A percentile compares a stretch with the other conserved stretches of the same genome.
Evolutionary conservation across 2,797 vertebrate genomes (phyloP).

Genomic region (Alauda arvensis): DNA sequence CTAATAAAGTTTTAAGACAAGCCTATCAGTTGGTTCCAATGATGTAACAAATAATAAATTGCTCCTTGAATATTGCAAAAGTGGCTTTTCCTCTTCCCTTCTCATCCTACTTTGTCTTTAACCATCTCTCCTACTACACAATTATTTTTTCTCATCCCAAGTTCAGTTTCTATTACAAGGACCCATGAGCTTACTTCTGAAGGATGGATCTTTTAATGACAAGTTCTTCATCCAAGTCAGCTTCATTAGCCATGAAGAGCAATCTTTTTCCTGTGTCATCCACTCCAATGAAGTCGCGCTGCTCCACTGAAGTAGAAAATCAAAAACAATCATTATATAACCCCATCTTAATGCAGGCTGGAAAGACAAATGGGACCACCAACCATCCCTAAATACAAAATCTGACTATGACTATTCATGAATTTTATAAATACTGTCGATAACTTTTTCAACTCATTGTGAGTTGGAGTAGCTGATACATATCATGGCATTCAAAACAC

Average conservation of each 20-base stretch:
- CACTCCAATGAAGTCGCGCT: conserved; percentile 95
- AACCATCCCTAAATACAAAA: neutral
- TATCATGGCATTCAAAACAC: neutral
- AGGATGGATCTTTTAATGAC: conserved; percentile 91
- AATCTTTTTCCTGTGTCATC: conserved; percentile 90
- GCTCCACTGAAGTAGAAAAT: conserved; percentile 83
- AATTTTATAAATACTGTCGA: neutral
- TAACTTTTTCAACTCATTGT: neutral
- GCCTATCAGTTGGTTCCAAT: neutral
- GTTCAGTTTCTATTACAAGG: conserved; percentile 30
- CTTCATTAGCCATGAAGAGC: conserved; percentile 97
- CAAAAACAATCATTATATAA: conserved; percentile 52
- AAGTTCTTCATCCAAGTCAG: conserved; percentile 94
- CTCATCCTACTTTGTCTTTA: neutral
- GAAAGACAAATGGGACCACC: neutral
- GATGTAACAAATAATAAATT: neutral
- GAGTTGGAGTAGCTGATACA: neutral
- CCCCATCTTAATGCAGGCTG: neutral
- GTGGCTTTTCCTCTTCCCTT: neutral
- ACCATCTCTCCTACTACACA: neutral
- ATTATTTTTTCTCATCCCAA: neutral
- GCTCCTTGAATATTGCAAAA: neutral
- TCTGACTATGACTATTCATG: neutral
- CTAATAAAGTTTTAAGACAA: neutral
- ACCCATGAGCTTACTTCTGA: conserved; percentile 84